Percentiles rank a stretch among this genome's conserved stretches.
Evolutionary conservation across 2,888 invertebrate genomes (phyloP).

Genomic region (Adineta ricciae): DNA sequence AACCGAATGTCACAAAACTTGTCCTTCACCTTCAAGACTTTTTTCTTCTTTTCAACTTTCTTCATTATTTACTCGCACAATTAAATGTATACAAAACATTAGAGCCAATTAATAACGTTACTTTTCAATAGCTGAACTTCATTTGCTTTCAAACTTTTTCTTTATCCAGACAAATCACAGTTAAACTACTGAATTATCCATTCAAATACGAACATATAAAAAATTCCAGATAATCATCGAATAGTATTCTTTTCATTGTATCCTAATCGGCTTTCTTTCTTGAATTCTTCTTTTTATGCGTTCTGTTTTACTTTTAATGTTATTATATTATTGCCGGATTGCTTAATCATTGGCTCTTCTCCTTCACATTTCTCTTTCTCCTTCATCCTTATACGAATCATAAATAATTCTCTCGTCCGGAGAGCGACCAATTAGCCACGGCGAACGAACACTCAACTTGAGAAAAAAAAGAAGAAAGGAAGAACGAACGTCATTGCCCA

Average conservation of each 20-base stretch:
- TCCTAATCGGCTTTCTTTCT: not conserved
- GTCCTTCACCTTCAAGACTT: too few relatives aligned
- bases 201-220: not conserved
- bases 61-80: too few relatives aligned
- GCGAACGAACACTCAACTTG: conserved; percentile 5
- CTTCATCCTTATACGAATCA: not conserved
- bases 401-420: conserved; percentile 7
- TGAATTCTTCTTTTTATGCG: not conserved
- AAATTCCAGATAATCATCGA: not conserved
- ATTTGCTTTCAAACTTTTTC: too few relatives aligned
- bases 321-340: conserved; percentile 9
- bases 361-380: not conserved
- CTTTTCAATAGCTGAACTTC: too few relatives aligned
- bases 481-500: not conserved
- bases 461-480: not conserved
- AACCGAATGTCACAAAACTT: not conserved
- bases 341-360: not conserved
- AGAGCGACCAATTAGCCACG: conserved; percentile 13
- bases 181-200: not conserved
- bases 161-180: not conserved
- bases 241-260: not conserved
- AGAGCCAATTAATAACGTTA: too few relatives aligned
- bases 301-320: not conserved
- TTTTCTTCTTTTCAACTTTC: too few relatives aligned
- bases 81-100: too few relatives aligned